Evolutionary conservation across 2,797 vertebrate species (phyloP).

Genomic region (Aphelocoma californica): DNA sequence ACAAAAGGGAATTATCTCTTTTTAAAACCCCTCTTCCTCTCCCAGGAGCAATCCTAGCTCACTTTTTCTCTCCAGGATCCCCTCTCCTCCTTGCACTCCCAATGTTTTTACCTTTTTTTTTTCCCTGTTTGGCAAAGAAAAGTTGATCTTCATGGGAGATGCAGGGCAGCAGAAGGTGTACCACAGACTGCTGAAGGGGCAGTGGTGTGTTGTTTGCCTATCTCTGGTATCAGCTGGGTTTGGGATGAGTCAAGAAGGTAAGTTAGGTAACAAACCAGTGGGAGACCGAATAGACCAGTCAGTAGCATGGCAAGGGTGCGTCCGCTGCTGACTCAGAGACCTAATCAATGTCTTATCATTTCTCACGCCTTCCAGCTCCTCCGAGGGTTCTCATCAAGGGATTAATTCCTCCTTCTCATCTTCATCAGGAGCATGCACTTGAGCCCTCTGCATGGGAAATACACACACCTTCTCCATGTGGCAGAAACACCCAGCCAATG

Average conservation of each 20-base stretch:
- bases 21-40: not conserved
- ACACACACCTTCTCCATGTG: not conserved
- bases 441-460: not conserved
- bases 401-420: slow-evolving; percentile 5
- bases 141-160: not conserved
- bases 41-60: not conserved
- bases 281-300: not conserved
- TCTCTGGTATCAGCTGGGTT: not conserved
- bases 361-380: slow-evolving; percentile 16
- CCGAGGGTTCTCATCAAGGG: not conserved
- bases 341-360: not conserved
- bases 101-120: not conserved
- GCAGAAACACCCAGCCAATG: not conserved
- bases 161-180: not conserved
- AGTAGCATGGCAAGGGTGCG: not conserved
- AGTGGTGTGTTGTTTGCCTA: not conserved
- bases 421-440: not conserved
- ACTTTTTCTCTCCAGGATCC: not conserved
- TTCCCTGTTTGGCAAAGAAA: not conserved
- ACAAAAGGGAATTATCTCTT: not conserved
- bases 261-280: slow-evolving; percentile 15
- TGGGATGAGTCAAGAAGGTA: slow-evolving; percentile 3
- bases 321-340: slow-evolving; percentile 8
- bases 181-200: not conserved
- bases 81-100: not conserved